Evolutionary conservation across 2,888 invertebrate species (phyloP).

Genomic region (Scaptodrosophila latifasciaeformis): DNA sequence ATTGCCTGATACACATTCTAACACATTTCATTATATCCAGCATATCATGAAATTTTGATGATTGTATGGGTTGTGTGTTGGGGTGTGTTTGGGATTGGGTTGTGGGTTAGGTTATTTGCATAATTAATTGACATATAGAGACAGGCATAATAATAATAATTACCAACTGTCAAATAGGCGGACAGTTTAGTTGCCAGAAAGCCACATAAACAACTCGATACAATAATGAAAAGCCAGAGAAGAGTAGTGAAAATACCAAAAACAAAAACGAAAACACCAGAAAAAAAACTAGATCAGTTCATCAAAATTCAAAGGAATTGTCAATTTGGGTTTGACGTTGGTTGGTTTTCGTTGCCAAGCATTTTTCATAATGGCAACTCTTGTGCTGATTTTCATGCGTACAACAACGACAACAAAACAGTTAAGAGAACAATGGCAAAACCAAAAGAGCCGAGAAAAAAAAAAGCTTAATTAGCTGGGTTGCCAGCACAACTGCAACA

Average conservation of each 20-base stretch:
- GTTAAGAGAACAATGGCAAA: neutral
- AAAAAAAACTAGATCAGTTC: conserved; percentile 22
- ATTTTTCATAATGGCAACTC: conserved; percentile 19
- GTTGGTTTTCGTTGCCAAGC: conserved; percentile 28
- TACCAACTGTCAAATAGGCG: conserved; percentile 40
- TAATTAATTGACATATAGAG: conserved; percentile 54
- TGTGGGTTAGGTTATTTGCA: too few species aligned
- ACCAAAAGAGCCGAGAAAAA: neutral
- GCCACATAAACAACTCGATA: conserved; percentile 4
- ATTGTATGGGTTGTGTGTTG: too few species aligned
- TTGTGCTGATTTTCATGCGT: conserved; percentile 11
- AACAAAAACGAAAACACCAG: conserved; percentile 4
- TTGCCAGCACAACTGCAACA: conserved; percentile 46
- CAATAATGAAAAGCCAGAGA: conserved; percentile 23
- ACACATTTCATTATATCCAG: too few species aligned
- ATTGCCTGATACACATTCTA: too few species aligned
- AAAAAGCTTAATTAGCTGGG: conserved; percentile 39
- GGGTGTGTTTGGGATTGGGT: too few species aligned
- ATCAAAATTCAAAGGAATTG: conserved; percentile 64
- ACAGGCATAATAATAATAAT: conserved; percentile 60
- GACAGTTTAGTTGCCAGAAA: conserved; percentile 26
- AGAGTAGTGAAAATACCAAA: conserved; percentile 13
- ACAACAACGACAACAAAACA: neutral
- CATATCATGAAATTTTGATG: too few species aligned
- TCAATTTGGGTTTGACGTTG: conserved; percentile 54